Evolutionary conservation across 2,797 vertebrate genomes (phyloP).

Genomic region (Ibycter americanus): DNA sequence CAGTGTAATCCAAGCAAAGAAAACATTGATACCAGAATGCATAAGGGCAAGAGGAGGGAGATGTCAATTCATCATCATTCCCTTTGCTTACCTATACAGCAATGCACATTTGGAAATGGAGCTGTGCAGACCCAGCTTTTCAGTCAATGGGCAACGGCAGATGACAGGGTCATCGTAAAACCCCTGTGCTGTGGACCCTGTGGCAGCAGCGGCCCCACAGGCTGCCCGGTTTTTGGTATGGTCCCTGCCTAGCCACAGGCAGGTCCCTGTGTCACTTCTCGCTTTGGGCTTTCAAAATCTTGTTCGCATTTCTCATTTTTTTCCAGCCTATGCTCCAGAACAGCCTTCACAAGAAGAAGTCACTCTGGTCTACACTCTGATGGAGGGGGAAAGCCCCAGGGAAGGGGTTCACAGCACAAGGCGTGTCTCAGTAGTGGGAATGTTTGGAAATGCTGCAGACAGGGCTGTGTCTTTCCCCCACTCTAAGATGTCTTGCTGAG

Average conservation of each 20-base stretch:
- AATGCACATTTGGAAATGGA: fast-evolving
- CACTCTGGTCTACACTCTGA: fast-evolving
- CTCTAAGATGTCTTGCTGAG: not conserved
- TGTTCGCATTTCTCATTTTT: fast-evolving
- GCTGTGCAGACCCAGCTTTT: not conserved
- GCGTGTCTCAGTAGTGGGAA: not conserved
- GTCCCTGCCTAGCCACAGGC: not conserved
- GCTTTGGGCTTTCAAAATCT: not conserved
- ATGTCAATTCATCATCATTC: fast-evolving
- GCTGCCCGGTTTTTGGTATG: fast-evolving
- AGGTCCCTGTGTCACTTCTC: not conserved
- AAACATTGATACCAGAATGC: not conserved
- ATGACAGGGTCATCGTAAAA: fast-evolving
- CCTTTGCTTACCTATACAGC: not conserved
- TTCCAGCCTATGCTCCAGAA: not conserved
- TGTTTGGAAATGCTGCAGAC: not conserved
- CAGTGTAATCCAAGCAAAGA: not conserved
- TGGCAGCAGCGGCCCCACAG: fast-evolving
- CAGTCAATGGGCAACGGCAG: not conserved
- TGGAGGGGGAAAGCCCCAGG: too few relatives aligned
- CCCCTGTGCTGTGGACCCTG: fast-evolving
- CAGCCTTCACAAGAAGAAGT: not conserved
- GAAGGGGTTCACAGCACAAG: not conserved
- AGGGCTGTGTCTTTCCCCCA: not conserved
- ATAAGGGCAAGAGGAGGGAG: not conserved